Evolutionary conservation across 2,113 vertebrate genomes (phyloP).

Genomic region (Carassius gibelio): DNA sequence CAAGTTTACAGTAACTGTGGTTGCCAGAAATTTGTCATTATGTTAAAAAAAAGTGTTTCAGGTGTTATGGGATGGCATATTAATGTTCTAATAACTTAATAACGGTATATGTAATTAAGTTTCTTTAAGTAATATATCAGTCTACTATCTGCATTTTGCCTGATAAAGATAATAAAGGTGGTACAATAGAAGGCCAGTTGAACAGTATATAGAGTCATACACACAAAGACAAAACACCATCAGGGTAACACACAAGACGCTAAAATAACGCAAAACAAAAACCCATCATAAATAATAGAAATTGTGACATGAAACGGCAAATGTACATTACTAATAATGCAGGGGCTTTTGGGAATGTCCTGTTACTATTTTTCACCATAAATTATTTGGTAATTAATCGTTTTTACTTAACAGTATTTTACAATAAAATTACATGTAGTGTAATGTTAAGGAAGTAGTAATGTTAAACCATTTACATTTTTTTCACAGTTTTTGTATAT

Average conservation of each 20-base stretch:
- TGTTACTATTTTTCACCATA: not conserved
- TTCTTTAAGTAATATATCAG: not conserved
- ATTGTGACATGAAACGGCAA: not conserved
- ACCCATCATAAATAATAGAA: no score
- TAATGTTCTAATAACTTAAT: not conserved
- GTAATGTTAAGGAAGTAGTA: not conserved
- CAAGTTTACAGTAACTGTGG: not conserved
- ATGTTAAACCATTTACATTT: not conserved
- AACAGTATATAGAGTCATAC: not conserved
- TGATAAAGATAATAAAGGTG: not conserved
- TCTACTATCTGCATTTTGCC: not conserved
- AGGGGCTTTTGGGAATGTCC: not conserved
- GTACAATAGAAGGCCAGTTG: not conserved
- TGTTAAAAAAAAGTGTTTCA: no score
- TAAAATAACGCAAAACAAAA: not conserved
- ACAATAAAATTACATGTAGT: not conserved
- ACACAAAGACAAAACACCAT: not conserved
- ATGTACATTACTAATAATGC: not conserved
- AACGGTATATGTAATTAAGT: not conserved
- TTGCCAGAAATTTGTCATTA: not conserved
- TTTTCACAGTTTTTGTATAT: no score
- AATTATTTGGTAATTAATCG: not conserved
- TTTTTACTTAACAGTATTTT: not conserved
- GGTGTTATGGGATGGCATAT: not conserved
- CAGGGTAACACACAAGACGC: not conserved